Conservation (phyloP, 2,113 vertebrate genomes). For the Platanista minor region DNA sequence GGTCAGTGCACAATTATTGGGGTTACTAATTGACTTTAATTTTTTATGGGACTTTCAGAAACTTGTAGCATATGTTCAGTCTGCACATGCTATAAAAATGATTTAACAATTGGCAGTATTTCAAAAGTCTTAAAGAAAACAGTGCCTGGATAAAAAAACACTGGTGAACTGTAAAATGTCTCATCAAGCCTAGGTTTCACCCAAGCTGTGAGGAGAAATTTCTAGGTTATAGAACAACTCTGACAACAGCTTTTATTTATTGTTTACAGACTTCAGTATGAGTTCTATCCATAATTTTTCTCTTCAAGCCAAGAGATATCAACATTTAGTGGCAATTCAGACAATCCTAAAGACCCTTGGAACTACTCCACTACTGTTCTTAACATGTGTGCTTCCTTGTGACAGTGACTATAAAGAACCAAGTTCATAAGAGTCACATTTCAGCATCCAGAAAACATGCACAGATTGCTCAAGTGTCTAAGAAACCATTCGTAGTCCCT, state of each 20-base stretch:
- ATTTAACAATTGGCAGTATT: conserved; percentile 65
- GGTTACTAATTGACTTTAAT: conserved; percentile 75
- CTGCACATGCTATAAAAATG: conserved; percentile 55
- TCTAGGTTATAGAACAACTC: background rate
- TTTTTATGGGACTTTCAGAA: conserved; percentile 74
- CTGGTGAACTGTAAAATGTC: background rate
- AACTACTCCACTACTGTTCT: background rate
- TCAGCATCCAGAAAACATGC: background rate
- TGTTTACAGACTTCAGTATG: background rate
- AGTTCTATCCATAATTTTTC: background rate
- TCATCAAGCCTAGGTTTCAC: conserved; percentile 21
- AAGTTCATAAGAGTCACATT: background rate
- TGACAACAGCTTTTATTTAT: background rate
- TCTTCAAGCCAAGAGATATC: background rate
- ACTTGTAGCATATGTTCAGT: conserved; percentile 7
- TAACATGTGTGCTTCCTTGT: fast-evolving
- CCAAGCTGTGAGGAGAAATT: conserved; percentile 30
- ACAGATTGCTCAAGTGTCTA: background rate
- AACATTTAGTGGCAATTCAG: background rate
- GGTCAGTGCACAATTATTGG: conserved; percentile 64
- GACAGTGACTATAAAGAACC: background rate
- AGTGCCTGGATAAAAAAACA: conserved; percentile 56
- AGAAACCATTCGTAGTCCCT: background rate
- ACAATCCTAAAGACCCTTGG: background rate
- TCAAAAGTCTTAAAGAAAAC: conserved; percentile 68